Conservation (phyloP, 2,797 vertebrate species). For the Pristis pectinata region DNA sequence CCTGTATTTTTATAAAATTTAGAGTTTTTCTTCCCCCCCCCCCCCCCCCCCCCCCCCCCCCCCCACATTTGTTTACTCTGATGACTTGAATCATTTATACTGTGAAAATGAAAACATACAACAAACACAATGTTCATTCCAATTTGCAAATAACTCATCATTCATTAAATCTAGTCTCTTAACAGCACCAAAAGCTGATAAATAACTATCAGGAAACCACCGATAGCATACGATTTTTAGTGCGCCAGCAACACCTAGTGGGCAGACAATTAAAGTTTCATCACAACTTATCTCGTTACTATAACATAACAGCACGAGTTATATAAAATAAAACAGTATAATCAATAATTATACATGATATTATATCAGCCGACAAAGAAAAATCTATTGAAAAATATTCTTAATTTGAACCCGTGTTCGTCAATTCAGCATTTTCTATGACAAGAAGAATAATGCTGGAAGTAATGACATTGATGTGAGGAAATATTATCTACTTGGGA, state of each 20-base stretch:
- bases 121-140: background rate
- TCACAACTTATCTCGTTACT: background rate
- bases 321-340: background rate
- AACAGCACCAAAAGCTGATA: background rate
- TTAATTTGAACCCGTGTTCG: background rate
- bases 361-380: background rate
- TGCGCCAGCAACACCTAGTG: conserved; percentile 17
- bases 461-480: background rate
- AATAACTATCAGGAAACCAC: background rate
- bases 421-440: background rate
- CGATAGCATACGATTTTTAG: background rate
- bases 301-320: background rate
- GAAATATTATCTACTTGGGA: background rate
- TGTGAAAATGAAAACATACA: background rate
- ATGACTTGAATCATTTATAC: background rate
- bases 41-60: too few species aligned
- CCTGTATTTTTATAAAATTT: too few species aligned
- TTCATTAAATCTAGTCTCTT: background rate
- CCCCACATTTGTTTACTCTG: background rate
- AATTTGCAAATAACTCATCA: background rate
- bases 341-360: background rate
- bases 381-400: background rate
- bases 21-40: too few species aligned
- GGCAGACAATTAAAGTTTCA: background rate
- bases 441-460: background rate